Evolutionary conservation across 2,888 invertebrate species (phyloP), one percentile per base, ranked within the genome.

Genomic region (Peribatodes rhomboidaria): DNA sequence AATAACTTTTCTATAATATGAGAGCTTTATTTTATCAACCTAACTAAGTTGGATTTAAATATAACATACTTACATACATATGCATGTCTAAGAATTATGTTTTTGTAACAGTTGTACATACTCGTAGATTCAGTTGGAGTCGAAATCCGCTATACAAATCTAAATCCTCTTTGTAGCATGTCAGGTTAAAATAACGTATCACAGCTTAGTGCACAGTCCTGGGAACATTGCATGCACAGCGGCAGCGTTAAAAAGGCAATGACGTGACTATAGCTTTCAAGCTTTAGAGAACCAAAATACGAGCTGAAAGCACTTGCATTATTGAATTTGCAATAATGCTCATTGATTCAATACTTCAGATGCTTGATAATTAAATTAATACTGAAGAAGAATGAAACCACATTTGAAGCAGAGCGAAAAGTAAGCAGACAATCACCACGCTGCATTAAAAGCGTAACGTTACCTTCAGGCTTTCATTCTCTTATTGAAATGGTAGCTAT

Each of bases 211-310:
- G 27, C 42, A 22, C 44, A 14, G 47, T 47, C 47, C 57, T 57
- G 37, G 14, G 55, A 69, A 52, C 65, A 66, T 63, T 54, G 68
- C 68, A 68, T 68, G 54, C 61, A 69, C 66, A 55, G 67, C 59
- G 47, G 49, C 42, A 35, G 65, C 67, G 54, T 66, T 55, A 47
- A 56, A 70, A 67, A 50, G 46, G n/a, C 16, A 27, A 18, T 14
- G 10, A 35, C 37, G n/a, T 8, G 44, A 35, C 33, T 22, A 16
- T 59, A 59, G 52, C 41, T 33, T 33, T 39, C n/a, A 41, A n/a
- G 27, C 27, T 27, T 27, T 27, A 18, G 27, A 2, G n/a, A n/a
- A n/a, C 14, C 13, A 46, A 46, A n/a, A n/a, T 46, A 22, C 22
- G 42, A 42, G 11, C 20, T 20, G 42, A 42, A 42, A 42, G 3